These are phyloP conservation scores for Drosophila parthenogenetica DNA, from an alignment of 2,888 invertebrate species.

Conservation along the genomic window DNA sequence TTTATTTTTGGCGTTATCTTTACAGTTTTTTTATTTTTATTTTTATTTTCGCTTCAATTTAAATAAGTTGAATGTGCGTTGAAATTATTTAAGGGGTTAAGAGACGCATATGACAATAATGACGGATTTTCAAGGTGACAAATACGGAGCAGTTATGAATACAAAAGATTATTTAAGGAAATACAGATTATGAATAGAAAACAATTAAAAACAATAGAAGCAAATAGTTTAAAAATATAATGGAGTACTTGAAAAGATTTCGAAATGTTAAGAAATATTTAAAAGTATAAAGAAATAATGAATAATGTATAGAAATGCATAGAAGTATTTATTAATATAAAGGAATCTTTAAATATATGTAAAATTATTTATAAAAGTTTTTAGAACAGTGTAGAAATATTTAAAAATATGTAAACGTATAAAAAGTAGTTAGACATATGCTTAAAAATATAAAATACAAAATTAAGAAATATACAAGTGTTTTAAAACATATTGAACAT, in stretches of 20 bases:
- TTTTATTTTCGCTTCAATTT: constrained; percentile 18
- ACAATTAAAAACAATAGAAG: background rate
- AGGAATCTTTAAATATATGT: background rate
- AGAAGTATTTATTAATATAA: too few species aligned
- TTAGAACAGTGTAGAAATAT: too few species aligned
- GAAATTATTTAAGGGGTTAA: constrained; percentile 13
- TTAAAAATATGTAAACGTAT: too few species aligned
- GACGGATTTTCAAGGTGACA: constrained; percentile 1
- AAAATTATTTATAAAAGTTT: too few species aligned
- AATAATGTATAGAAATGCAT: background rate
- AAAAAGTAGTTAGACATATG: too few species aligned
- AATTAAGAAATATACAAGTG: too few species aligned
- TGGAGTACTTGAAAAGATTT: background rate
- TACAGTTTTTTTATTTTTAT: constrained; percentile 16
- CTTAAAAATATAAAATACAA: too few species aligned
- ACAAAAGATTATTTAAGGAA: background rate
- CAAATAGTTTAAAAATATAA: background rate
- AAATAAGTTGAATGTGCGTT: constrained; percentile 19
- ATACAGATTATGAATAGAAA: background rate
- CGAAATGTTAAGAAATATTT: background rate
- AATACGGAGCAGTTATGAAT: background rate
- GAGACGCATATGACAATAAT: constrained; percentile 2
- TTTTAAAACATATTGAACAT: too few species aligned
- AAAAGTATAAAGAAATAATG: background rate
- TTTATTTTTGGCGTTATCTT: constrained; percentile 21